These are phyloP conservation scores for Noctua comes DNA, from an alignment of 2,888 invertebrate species.

Conservation along the genomic window DNA sequence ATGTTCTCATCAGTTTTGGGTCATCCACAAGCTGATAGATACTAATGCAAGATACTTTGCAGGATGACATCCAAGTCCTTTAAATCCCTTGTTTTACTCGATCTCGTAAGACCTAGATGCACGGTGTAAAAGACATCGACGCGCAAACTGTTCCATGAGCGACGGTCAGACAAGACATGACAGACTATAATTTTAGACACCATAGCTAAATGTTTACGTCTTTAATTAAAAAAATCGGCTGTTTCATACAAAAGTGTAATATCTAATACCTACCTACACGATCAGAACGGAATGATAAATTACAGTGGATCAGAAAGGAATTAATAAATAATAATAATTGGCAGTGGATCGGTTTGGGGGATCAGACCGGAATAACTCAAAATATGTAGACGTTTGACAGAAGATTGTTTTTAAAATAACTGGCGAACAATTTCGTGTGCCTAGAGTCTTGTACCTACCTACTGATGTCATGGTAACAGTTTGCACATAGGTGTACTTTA, in stretches of 20 bases:
- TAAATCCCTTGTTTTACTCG: neutral
- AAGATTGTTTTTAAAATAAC: neutral
- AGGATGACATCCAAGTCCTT: neutral
- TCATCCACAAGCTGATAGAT: neutral
- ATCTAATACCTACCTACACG: neutral
- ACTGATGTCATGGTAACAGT: neutral
- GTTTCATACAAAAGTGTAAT: neutral
- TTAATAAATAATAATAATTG: too few relatives aligned
- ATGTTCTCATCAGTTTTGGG: neutral
- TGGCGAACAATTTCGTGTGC: neutral
- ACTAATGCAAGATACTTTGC: neutral
- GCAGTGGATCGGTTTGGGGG: too few relatives aligned
- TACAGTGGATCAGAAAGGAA: too few relatives aligned
- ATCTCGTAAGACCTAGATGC: neutral
- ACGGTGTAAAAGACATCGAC: slow-evolving; percentile 8
- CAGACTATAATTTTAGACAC: neutral
- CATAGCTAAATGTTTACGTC: neutral
- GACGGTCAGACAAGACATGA: neutral
- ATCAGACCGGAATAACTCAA: too few relatives aligned
- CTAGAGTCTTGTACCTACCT: neutral
- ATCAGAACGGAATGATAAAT: too few relatives aligned
- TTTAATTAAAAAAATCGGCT: neutral
- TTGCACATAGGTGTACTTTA: neutral
- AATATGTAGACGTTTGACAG: neutral
- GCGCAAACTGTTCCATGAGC: neutral